Conservation (phyloP, 1,140 invertebrate genomes). For the Adoxophyes honmai region DNA sequence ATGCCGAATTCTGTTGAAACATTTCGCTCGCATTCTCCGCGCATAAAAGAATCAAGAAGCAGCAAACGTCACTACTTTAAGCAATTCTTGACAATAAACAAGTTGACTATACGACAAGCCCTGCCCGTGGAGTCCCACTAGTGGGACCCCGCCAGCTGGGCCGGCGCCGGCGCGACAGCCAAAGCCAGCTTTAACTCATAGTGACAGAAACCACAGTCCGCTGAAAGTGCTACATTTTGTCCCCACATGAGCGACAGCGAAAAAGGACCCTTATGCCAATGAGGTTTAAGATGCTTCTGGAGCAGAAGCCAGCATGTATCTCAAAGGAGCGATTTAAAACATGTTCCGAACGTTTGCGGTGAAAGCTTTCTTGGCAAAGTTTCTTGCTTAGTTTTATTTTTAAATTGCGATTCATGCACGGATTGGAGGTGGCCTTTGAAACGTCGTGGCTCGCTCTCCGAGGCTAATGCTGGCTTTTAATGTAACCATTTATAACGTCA, state of each 20-base stretch:
- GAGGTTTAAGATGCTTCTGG: not conserved
- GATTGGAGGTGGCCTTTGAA: not conserved
- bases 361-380: conserved; percentile 57
- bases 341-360: conserved; percentile 44
- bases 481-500: too few species aligned
- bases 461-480: not conserved
- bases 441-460: not conserved
- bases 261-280: not conserved
- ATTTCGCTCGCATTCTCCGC: not conserved
- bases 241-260: not conserved
- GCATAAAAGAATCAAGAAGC: conserved; percentile 19
- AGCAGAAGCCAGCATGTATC: conserved; percentile 16
- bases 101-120: conserved; percentile 39
- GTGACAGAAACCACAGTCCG: conserved; percentile 22
- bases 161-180: not conserved
- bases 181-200: conserved; percentile 20
- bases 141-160: conserved; percentile 30
- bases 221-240: not conserved
- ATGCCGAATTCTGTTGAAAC: not conserved
- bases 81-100: conserved; percentile 46
- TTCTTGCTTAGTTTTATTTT: conserved; percentile 54
- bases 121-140: conserved; percentile 35
- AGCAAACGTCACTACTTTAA: conserved; percentile 30
- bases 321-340: conserved; percentile 49
- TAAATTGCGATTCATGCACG: conserved; percentile 50